These are phyloP conservation scores for Drosophila nasuta DNA, from an alignment of 1,140 invertebrate species.

Conservation along the genomic window DNA sequence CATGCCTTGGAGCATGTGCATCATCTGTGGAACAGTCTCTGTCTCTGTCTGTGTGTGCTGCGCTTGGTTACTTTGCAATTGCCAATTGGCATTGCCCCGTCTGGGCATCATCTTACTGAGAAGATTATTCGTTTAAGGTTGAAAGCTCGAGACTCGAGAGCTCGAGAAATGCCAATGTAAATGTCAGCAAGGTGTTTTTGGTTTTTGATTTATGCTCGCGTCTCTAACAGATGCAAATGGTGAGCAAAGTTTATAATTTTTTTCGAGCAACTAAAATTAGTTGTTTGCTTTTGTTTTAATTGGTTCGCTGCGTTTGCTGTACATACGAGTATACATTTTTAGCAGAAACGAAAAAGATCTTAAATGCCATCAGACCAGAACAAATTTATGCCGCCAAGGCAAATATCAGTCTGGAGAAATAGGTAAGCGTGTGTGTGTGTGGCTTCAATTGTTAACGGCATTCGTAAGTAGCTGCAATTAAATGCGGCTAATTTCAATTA, in stretches of 20 bases:
- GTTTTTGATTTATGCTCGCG: not conserved
- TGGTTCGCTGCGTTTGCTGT: constrained; percentile 53
- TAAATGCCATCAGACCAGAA: constrained; percentile 76
- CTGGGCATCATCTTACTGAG: not conserved
- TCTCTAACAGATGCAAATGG: constrained; percentile 11
- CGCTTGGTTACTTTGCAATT: constrained; percentile 39
- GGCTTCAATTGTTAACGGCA: constrained; percentile 58
- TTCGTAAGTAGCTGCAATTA: constrained; percentile 50
- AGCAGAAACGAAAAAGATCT: constrained; percentile 36
- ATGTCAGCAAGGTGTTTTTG: constrained; percentile 47
- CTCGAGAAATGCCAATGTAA: constrained; percentile 66
- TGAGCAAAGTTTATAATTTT: constrained; percentile 18
- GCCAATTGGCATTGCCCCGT: constrained; percentile 15
- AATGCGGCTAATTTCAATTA: constrained; percentile 67
- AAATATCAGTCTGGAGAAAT: constrained; percentile 42
- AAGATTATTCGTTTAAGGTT: constrained; percentile 2
- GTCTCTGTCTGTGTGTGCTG: constrained; percentile 29
- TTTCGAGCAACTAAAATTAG: constrained; percentile 41
- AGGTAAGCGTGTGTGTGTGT: not conserved
- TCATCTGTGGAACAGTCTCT: constrained; percentile 39
- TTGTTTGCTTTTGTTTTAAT: constrained; percentile 54
- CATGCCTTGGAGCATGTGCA: constrained; percentile 69
- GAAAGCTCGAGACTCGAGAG: not conserved
- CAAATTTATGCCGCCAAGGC: constrained; percentile 67
- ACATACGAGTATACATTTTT: constrained; percentile 14